These are phyloP conservation scores for Drosophila phalerata DNA, from an alignment of 2,888 invertebrate species.

Conservation along the genomic window DNA sequence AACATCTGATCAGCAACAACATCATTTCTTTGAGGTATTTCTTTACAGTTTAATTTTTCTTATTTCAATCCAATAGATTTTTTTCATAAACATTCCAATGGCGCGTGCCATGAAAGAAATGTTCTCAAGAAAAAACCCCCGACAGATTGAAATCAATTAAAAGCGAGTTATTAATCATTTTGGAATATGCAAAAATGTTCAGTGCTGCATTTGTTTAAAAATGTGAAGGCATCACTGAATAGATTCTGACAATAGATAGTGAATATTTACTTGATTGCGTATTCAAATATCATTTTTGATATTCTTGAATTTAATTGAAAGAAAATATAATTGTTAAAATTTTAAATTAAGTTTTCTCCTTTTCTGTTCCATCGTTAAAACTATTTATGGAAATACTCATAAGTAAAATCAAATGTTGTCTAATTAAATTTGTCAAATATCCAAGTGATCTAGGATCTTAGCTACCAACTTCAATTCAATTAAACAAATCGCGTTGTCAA, in stretches of 20 bases:
- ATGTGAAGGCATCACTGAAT: constrained; percentile 8
- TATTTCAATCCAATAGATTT: constrained; percentile 24
- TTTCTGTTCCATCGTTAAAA: too few species aligned
- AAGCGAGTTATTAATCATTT: constrained; percentile 62
- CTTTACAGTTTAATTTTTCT: not conserved
- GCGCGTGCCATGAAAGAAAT: constrained; percentile 45
- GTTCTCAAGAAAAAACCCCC: constrained; percentile 7
- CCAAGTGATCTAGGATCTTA: too few species aligned
- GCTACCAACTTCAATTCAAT: too few species aligned
- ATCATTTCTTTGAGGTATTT: constrained; percentile 34
- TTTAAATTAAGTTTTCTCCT: too few species aligned
- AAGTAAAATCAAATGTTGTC: too few species aligned
- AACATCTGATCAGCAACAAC: constrained; percentile 9
- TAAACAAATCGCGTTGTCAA: too few species aligned
- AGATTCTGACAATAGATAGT: constrained; percentile 12
- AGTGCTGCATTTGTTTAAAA: constrained; percentile 25
- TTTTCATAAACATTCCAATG: constrained; percentile 33
- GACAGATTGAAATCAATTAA: constrained; percentile 62
- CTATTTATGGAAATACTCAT: too few species aligned
- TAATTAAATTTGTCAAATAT: too few species aligned
- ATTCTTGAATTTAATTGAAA: not conserved
- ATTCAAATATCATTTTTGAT: constrained; percentile 14
- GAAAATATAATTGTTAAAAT: too few species aligned
- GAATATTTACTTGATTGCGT: constrained; percentile 42
- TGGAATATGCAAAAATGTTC: constrained; percentile 32